Conservation (phyloP, 2,888 invertebrate species). For the Gandaritis pyraliata region DNA sequence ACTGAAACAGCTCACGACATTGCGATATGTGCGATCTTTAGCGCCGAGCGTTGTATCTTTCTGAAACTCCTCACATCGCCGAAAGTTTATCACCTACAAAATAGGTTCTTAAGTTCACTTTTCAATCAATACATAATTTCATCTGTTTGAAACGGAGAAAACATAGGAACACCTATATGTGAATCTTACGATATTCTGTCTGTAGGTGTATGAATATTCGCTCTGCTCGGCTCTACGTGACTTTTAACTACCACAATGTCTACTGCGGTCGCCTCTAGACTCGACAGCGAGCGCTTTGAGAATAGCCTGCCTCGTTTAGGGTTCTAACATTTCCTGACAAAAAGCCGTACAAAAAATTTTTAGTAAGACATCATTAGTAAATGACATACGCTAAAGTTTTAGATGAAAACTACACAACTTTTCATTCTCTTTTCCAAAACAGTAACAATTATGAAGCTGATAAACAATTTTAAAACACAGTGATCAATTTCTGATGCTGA, state of each 20-base stretch:
- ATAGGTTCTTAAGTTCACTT: too few relatives aligned
- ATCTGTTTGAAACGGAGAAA: not conserved
- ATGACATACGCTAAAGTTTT: too few relatives aligned
- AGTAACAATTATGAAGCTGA: too few relatives aligned
- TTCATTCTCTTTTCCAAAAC: too few relatives aligned
- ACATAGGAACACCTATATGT: not conserved
- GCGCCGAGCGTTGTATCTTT: not conserved
- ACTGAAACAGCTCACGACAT: too few relatives aligned
- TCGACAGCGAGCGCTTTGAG: slow-evolving; percentile 41
- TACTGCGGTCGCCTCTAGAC: slow-evolving; percentile 15
- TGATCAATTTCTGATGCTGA: too few relatives aligned
- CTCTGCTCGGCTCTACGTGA: slow-evolving; percentile 16
- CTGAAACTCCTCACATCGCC: not conserved
- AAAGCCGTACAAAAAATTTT: not conserved
- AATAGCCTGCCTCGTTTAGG: slow-evolving; percentile 52
- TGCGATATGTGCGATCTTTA: slow-evolving; percentile 1
- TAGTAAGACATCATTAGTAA: too few relatives aligned
- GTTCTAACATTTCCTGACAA: not conserved
- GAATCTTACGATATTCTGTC: not conserved
- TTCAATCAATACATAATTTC: too few relatives aligned
- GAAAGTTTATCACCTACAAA: too few relatives aligned
- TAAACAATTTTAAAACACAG: too few relatives aligned
- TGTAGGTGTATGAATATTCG: not conserved
- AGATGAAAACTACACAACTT: too few relatives aligned
- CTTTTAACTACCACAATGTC: slow-evolving; percentile 16